Conservation (phyloP, 1,140 invertebrate species). For the Vanessa tameamea region DNA sequence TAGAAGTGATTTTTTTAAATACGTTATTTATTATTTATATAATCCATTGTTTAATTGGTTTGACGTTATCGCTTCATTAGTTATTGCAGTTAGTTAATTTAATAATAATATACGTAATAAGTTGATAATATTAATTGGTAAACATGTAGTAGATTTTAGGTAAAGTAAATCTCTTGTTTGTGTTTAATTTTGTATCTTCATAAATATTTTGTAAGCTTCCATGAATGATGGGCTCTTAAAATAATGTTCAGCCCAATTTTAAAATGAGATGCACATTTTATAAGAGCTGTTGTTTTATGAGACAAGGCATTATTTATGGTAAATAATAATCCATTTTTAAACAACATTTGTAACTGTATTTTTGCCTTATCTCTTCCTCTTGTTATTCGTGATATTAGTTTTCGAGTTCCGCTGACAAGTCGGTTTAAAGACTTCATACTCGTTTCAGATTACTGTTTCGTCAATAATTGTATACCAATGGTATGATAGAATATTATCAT, state of each 20-base stretch:
- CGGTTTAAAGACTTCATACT: not conserved
- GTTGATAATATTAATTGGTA: constrained; percentile 8
- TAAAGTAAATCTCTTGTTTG: not conserved
- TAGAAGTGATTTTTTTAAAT: constrained; percentile 19
- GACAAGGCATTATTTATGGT: too few relatives aligned
- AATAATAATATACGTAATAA: constrained; percentile 1
- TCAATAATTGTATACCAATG: not conserved
- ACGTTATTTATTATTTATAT: constrained; percentile 2
- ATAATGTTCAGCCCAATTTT: too few relatives aligned
- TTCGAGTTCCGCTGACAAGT: constrained; percentile 2
- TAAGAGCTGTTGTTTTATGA: too few relatives aligned
- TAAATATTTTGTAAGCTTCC: not conserved
- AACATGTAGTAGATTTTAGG: not conserved
- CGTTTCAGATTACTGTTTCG: not conserved
- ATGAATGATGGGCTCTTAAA: not conserved
- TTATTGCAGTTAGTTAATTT: constrained; percentile 6
- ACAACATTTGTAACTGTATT: not conserved
- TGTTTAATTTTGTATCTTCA: not conserved
- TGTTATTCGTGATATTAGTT: not conserved
- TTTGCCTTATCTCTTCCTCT: not conserved
- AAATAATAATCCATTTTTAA: too few relatives aligned
- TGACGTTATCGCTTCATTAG: constrained; percentile 49
- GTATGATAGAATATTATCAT: too few relatives aligned
- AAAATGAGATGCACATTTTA: too few relatives aligned
- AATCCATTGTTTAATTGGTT: constrained; percentile 37